Evolutionary conservation across 2,888 invertebrate species (phyloP), one percentile per base, ranked within the genome.

Genomic region (Ecliptopera silaceata): DNA sequence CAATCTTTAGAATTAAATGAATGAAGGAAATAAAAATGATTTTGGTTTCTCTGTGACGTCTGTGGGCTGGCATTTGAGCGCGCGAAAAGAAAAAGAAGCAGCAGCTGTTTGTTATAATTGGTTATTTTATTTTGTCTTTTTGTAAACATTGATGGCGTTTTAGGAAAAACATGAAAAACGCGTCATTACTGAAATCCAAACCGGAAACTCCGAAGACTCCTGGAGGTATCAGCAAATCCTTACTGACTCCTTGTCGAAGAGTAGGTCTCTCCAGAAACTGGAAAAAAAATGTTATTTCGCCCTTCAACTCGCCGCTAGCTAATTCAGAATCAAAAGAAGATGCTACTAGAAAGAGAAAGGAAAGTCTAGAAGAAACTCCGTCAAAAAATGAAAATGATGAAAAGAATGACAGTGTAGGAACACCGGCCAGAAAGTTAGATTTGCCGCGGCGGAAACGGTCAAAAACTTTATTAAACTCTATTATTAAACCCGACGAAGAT

Each of bases 181-280:
- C 69, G n/a, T 66, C 81, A 10, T 70, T 75, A 5, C 41, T 78
- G n/a, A 82, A 82, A 66, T 57, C 71, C 32, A 75, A 66, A 50
- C 71, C 57, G 8, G 84, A 84, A 47, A 85, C 90, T 0, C 88
- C 90, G 1, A 90, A 90, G 69, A 91, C 88, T 15, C 88, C 88
- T 1, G 91, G 88, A 13, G 91, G 92, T 13, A 92, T 93, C 17
- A 92, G 88, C 66, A 92, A 90, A 65, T 85, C 86, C 17, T 75
- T 92, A 34, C 72, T 92, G 38, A 93, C 92, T 43, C 92, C 93
- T 15, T 92, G 92, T 65, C 78, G 92, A 71, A 81, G 92, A 70
- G 74, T 93, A 31, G 93, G 93, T 8, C 77, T 93, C 26, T 92
- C 92, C 1, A 84, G 92, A 13, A 88, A 85, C 56, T 88, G 86